A percentile compares a stretch with the other conserved stretches of the same genome.
phyloP scores from a whole-genome alignment of 1,140 invertebrate species.

The Habropoda laboriosa region DNA sequence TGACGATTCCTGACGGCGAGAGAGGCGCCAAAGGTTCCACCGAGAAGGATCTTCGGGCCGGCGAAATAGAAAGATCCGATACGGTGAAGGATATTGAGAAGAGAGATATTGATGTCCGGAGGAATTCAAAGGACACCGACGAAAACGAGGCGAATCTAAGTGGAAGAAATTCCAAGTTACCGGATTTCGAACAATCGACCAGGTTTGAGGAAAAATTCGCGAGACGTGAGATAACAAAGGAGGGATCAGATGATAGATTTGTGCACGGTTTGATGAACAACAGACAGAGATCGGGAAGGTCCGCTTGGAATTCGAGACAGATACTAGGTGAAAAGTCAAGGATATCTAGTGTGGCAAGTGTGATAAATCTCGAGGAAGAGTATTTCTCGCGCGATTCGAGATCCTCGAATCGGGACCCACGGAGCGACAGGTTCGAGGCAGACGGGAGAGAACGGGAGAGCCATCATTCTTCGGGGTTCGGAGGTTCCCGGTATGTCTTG shows the following conservation, averaged over 20 bases:
- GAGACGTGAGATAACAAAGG: not conserved
- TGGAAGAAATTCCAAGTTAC: too few species aligned
- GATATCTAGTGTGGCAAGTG: not conserved
- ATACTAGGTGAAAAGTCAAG: not conserved
- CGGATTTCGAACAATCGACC: not conserved
- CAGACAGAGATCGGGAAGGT: too few species aligned
- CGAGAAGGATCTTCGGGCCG: not conserved
- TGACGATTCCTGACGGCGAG: not conserved
- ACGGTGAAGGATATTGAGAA: too few species aligned
- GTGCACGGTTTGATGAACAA: not conserved
- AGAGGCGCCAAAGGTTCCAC: too few species aligned
- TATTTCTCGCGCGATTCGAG: not conserved
- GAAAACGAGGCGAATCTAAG: too few species aligned
- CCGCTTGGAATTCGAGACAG: not conserved
- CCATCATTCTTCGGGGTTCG: not conserved
- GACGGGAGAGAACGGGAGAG: too few species aligned
- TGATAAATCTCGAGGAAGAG: not conserved
- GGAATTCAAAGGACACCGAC: too few species aligned
- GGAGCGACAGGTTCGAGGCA: not conserved
- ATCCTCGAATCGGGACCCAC: not conserved
- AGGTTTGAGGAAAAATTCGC: not conserved
- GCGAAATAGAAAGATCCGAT: not conserved
- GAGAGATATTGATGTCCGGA: not conserved
- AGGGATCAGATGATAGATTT: not conserved
- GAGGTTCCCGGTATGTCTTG: not conserved